A percentile compares a stretch with the other conserved stretches of the same genome.
Conservation (phyloP, 2,113 vertebrate genomes). For the Oreotrochilus melanogaster region DNA sequence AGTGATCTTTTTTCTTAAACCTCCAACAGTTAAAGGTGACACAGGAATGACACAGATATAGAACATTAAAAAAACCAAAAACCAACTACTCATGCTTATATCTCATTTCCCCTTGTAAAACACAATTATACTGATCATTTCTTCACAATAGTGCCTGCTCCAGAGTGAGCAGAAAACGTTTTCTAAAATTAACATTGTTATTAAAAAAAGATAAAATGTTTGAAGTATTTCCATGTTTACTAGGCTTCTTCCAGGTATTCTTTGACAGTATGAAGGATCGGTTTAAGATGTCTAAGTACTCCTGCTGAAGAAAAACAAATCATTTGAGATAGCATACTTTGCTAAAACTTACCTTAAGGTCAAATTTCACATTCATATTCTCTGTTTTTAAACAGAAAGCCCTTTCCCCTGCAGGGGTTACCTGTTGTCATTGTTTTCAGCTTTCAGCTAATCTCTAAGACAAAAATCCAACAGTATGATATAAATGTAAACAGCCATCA, state of each 20-base stretch:
- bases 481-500: background rate
- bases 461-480: background rate
- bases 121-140: background rate
- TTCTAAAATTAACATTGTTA: background rate
- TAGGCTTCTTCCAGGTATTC: constrained; percentile 3
- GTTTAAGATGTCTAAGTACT: background rate
- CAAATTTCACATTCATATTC: background rate
- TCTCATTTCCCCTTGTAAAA: background rate
- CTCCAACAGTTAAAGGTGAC: background rate
- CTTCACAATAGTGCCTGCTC: background rate
- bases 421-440: background rate
- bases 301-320: background rate
- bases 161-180: background rate
- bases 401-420: background rate
- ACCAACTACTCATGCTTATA: background rate
- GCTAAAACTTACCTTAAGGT: background rate
- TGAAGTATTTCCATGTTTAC: constrained; percentile 9
- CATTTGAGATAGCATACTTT: background rate
- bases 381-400: background rate
- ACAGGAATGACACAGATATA: background rate
- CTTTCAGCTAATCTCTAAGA: background rate
- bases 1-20: background rate
- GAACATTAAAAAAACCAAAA: too few species aligned
- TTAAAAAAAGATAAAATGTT: background rate
- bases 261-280: background rate